Evolutionary conservation across 2,113 vertebrate genomes (phyloP).

Genomic region (Trochalopteron elliotii): DNA sequence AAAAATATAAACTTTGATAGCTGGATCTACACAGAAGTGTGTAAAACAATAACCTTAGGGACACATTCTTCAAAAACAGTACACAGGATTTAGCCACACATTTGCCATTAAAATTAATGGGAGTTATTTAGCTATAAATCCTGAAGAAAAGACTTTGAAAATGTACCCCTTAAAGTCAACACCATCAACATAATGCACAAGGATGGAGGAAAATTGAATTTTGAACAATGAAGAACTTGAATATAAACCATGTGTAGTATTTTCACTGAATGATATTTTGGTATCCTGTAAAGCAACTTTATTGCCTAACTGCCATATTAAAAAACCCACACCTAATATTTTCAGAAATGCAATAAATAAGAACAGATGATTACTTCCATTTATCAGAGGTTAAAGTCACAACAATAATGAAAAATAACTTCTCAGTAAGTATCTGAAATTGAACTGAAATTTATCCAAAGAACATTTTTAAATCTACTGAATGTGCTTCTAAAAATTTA

Average conservation of each 20-base stretch:
- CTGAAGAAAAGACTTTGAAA: slow-evolving; percentile 50
- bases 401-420: slow-evolving; percentile 46
- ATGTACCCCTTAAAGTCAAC: slow-evolving; percentile 45
- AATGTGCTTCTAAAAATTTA: neutral
- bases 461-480: neutral
- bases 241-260: slow-evolving; percentile 61
- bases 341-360: slow-evolving; percentile 53
- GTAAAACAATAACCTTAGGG: slow-evolving; percentile 52
- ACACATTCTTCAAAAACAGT: slow-evolving; percentile 52
- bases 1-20: slow-evolving; percentile 60
- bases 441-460: neutral
- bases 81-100: slow-evolving; percentile 40
- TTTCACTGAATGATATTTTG: slow-evolving; percentile 46
- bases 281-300: slow-evolving; percentile 72
- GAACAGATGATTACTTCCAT: slow-evolving; percentile 57
- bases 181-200: neutral
- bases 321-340: slow-evolving; percentile 69
- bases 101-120: slow-evolving; percentile 68
- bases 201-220: slow-evolving; percentile 45
- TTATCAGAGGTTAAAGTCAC: slow-evolving; percentile 46
- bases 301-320: slow-evolving; percentile 69
- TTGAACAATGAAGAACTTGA: slow-evolving; percentile 52
- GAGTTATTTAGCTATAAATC: slow-evolving; percentile 54
- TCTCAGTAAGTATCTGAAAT: neutral
- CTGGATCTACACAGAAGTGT: slow-evolving; percentile 51